Evolutionary conservation across 2,797 vertebrate genomes (phyloP).

Genomic region (Hemibagrus guttatus): DNA sequence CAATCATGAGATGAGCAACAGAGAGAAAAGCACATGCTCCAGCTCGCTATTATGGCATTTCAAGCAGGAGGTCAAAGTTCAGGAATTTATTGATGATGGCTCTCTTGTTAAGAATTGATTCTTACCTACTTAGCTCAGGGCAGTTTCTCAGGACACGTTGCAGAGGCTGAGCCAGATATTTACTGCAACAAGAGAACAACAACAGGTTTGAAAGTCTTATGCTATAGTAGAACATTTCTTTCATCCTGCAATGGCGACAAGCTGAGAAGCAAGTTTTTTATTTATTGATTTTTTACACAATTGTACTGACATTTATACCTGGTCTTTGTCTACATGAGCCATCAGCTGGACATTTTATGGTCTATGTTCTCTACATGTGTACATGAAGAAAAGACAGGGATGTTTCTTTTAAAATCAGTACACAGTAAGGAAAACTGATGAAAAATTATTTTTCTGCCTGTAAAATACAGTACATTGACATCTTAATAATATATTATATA

Average conservation of each 20-base stretch:
- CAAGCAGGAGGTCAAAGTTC: background rate
- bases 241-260: background rate
- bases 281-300: background rate
- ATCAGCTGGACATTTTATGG: background rate
- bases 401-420: background rate
- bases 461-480: background rate
- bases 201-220: background rate
- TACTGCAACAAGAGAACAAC: background rate
- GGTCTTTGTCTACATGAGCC: background rate
- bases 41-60: slow-evolving; percentile 2
- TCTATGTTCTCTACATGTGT: background rate
- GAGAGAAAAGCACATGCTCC: slow-evolving; percentile 1
- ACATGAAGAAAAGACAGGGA: background rate
- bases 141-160: background rate
- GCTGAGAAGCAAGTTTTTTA: background rate
- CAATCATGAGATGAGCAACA: slow-evolving; percentile 9
- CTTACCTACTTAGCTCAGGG: background rate
- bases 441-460: too few species aligned
- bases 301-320: background rate
- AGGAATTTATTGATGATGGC: background rate
- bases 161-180: background rate
- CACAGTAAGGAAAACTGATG: background rate
- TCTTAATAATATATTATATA: too few species aligned
- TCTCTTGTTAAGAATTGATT: background rate
- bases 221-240: background rate